phyloP scores from a whole-genome alignment of 2,888 invertebrate genomes.

The Drosophila nr. perissopoda region DNA sequence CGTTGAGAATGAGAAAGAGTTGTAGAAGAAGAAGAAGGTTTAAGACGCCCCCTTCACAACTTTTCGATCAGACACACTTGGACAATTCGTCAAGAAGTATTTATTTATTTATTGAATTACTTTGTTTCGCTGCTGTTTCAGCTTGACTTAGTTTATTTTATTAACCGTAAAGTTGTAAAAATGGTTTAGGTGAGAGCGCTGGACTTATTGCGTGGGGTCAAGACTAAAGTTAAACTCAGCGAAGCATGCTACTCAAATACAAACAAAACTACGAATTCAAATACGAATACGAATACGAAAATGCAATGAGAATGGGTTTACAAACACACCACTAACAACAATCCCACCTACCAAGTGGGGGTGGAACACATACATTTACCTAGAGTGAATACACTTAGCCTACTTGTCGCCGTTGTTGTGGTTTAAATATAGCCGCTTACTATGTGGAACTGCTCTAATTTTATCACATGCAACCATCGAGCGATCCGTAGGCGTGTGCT shows the following conservation, averaged over 20 bases:
- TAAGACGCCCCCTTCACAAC: background rate
- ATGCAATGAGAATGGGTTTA: background rate
- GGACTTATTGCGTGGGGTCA: constrained; percentile 69
- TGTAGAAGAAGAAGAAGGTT: background rate
- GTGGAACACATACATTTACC: background rate
- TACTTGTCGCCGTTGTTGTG: constrained; percentile 47
- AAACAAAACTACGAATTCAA: constrained; percentile 10
- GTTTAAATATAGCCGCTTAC: constrained; percentile 50
- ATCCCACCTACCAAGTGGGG: constrained; percentile 40
- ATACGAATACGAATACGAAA: constrained; percentile 11
- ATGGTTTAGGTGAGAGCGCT: constrained; percentile 34
- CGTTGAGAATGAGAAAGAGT: background rate
- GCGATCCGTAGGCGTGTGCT: constrained; percentile 47
- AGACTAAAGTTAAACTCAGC: constrained; percentile 66
- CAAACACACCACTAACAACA: constrained; percentile 12
- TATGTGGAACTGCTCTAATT: constrained; percentile 65
- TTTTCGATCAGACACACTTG: constrained; percentile 12
- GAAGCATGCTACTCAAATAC: constrained; percentile 64
- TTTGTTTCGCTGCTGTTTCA: constrained; percentile 21
- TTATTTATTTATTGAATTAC: constrained; percentile 65
- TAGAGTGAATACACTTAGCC: constrained; percentile 58
- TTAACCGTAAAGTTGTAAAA: constrained; percentile 73
- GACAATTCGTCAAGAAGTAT: constrained; percentile 55
- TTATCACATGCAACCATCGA: constrained; percentile 76
- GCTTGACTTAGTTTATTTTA: constrained; percentile 67